Percentiles rank a stretch among this genome's conserved stretches.
Evolutionary conservation across 2,888 invertebrate species (phyloP).

Genomic region (Nemotelus nigrinus): DNA sequence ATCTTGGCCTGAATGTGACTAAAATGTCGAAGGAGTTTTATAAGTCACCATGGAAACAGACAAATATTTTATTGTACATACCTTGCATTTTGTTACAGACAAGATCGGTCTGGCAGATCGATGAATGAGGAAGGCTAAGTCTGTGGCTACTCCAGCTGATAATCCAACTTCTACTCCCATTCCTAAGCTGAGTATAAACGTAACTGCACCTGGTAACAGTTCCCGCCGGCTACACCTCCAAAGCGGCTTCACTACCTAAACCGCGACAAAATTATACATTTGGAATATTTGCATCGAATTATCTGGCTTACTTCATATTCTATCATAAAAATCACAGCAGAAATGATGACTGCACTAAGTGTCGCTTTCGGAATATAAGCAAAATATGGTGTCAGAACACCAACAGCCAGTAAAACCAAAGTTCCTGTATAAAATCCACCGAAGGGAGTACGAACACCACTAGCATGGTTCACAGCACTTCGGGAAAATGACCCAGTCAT

Average conservation of each 20-base stretch:
- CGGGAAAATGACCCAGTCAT: slow-evolving; percentile 90
- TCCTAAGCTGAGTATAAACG: slow-evolving; percentile 82
- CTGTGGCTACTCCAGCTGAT: slow-evolving; percentile 81
- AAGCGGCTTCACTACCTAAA: slow-evolving; percentile 80
- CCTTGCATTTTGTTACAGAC: slow-evolving; percentile 76
- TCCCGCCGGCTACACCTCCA: slow-evolving; percentile 86
- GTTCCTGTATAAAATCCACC: slow-evolving; percentile 86
- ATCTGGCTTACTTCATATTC: slow-evolving; percentile 75
- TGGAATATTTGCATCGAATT: neutral
- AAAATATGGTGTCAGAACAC: slow-evolving; percentile 88
- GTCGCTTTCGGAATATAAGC: slow-evolving; percentile 90
- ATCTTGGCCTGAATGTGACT: slow-evolving; percentile 75
- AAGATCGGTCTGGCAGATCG: slow-evolving; percentile 83
- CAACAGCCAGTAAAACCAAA: slow-evolving; percentile 84
- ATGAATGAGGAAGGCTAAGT: slow-evolving; percentile 80
- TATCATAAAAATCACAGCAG: slow-evolving; percentile 95
- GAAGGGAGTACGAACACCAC: slow-evolving; percentile 89
- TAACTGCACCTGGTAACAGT: slow-evolving; percentile 81
- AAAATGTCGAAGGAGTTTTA: slow-evolving; percentile 56
- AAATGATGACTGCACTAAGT: slow-evolving; percentile 91
- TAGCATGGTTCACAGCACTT: slow-evolving; percentile 94
- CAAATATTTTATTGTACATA: slow-evolving; percentile 60
- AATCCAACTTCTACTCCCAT: slow-evolving; percentile 90
- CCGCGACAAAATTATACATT: neutral
- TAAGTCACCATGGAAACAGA: neutral